phyloP scores from a whole-genome alignment of 1,140 invertebrate genomes.

The Anthonomus grandis region DNA sequence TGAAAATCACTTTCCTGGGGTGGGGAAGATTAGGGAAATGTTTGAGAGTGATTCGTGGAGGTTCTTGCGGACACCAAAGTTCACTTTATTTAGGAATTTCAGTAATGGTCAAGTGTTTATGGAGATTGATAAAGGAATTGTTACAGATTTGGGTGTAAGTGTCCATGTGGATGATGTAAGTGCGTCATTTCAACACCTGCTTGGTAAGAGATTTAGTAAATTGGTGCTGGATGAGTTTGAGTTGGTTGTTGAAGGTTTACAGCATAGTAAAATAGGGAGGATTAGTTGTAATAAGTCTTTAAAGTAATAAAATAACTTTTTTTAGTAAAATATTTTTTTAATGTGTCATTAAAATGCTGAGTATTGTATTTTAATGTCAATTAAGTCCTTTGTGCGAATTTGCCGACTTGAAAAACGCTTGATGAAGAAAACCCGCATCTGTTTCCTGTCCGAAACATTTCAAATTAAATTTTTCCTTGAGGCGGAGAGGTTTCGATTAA shows the following conservation, averaged over 20 bases:
- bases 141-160: conserved; percentile 1
- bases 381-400: too few relatives aligned
- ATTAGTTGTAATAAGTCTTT: too few relatives aligned
- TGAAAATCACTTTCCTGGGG: conserved; percentile 62
- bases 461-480: too few relatives aligned
- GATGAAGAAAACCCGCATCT: too few relatives aligned
- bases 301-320: too few relatives aligned
- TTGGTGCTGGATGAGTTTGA: conserved; percentile 20
- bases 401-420: too few relatives aligned
- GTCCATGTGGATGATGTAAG: neutral
- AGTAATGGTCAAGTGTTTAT: conserved; percentile 1
- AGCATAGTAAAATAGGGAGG: conserved; percentile 7
- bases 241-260: conserved; percentile 11
- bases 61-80: conserved; percentile 81
- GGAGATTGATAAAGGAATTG: conserved; percentile 13
- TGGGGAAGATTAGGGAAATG: conserved; percentile 60
- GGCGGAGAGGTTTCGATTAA: too few relatives aligned
- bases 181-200: conserved; percentile 1
- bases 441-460: too few relatives aligned
- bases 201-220: conserved; percentile 13
- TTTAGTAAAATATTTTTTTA: too few relatives aligned
- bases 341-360: too few relatives aligned
- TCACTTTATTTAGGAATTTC: conserved; percentile 45
- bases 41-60: conserved; percentile 82
- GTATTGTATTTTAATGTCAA: too few relatives aligned